Base-by-base conservation (phyloP, 2,113 vertebrate species). In the Gobiocypris rarus region DNA sequence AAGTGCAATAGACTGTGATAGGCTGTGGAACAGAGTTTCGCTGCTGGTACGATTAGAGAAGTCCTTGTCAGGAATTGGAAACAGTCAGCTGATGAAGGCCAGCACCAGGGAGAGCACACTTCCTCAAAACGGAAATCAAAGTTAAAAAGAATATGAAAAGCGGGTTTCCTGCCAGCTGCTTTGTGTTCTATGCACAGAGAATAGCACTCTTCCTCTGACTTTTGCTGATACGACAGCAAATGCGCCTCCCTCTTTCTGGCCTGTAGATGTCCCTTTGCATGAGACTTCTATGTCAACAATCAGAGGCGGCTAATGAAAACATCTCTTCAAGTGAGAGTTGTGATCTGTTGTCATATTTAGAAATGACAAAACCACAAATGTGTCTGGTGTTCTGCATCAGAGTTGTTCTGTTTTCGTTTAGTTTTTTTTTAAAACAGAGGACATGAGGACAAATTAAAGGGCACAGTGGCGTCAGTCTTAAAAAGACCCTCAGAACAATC, bases 91-190 rank as follows among this genome's bases (percentile, higher is more conserved):
- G 59, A 71, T 31, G 58, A 71, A 70, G 86, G 88, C 84, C 85
- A 14, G 54, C 86, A 85, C 43, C 74, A 89, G 87, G 11, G 75
- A 88, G 86, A 88, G 87, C 79, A 89, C 56, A 56, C 69, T 91
- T 93, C 90, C 90, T 93, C 69, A 56, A 91, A 92, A 90, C 91
- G 93, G 92, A 94, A 93, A 94, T 94, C 91, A 91, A 93, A 89
- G 84, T 90, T 91, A 88, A 91, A 38, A 91, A 90, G 91, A 93
- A 92, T 92, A 91, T 93, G 92, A 90, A 90, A 93, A 91, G 87
- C 88, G 45, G 77, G 91, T 92, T 96, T 96, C 95, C 95, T 96
- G 93, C 90, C 94, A 95, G 94, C 94, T 95, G 93, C 77, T 93
- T 91, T 89, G 91, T 91, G 92, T 94, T 94, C 89, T 85, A 91